Conservation (phyloP, 2,797 vertebrate genomes). For the Protosalanx chinensis region DNA sequence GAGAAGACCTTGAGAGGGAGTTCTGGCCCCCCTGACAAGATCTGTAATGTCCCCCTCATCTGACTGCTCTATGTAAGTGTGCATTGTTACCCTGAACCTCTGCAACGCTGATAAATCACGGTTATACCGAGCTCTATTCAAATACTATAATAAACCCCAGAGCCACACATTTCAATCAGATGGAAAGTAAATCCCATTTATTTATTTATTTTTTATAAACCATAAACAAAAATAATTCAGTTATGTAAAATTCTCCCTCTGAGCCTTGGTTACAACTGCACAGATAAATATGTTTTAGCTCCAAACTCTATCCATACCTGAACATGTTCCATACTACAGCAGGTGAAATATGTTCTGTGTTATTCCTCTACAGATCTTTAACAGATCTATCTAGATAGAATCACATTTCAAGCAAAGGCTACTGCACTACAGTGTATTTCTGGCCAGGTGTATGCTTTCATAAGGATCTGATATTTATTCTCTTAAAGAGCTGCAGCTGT, state of each 20-base stretch:
- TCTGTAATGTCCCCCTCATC: not conserved
- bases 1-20: slow-evolving; percentile 5
- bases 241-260: too few species aligned
- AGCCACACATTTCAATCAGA: too few species aligned
- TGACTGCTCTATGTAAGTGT: not conserved
- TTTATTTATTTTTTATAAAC: not conserved
- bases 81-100: not conserved
- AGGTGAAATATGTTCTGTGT: too few species aligned
- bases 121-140: not conserved
- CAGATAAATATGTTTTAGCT: too few species aligned
- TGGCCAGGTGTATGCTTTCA: not conserved
- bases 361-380: too few species aligned
- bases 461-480: not conserved
- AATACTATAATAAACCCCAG: not conserved
- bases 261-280: too few species aligned
- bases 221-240: not conserved
- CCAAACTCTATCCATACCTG: too few species aligned
- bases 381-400: not conserved
- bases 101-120: too few species aligned
- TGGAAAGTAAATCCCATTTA: not conserved
- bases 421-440: not conserved
- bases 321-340: too few species aligned
- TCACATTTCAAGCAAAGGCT: too few species aligned
- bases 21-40: not conserved
- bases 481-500: not conserved